These are phyloP conservation scores for Venustoraphidia nigricollis DNA, from an alignment of 2,888 invertebrate genomes.

Conservation along the genomic window DNA sequence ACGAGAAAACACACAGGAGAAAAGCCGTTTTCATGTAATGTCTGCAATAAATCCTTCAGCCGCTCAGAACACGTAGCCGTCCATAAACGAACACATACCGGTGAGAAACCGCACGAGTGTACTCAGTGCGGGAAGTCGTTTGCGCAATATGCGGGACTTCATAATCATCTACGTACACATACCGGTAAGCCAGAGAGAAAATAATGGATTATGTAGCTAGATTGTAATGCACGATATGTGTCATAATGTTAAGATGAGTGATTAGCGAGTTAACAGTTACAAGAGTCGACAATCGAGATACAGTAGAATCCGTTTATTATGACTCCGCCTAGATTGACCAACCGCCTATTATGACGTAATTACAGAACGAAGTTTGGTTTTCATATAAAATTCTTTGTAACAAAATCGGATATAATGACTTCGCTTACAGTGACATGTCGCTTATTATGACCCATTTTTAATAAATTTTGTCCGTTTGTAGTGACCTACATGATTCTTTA, in stretches of 20 bases:
- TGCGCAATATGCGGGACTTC: slow-evolving; percentile 17
- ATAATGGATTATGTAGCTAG: no score
- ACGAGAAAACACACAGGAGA: slow-evolving; percentile 18
- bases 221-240: not conserved
- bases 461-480: no score
- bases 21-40: slow-evolving; percentile 17
- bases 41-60: slow-evolving; percentile 18
- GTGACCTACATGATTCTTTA: no score
- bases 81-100: slow-evolving; percentile 10
- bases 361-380: no score
- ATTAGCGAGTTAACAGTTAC: not conserved
- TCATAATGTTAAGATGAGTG: not conserved
- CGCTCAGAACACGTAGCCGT: slow-evolving; percentile 11
- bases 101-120: slow-evolving; percentile 11
- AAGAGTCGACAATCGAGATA: not conserved
- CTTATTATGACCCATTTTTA: no score
- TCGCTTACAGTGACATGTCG: no score
- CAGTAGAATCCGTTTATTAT: no score
- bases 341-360: no score
- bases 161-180: slow-evolving; percentile 19
- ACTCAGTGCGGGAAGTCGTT: slow-evolving; percentile 12
- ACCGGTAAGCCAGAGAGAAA: slow-evolving; percentile 12
- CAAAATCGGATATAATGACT: no score
- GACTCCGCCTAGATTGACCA: no score
- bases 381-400: no score